Evolutionary conservation across 2,888 invertebrate species (phyloP).

Genomic region (Phyllotreta cruciferae): DNA sequence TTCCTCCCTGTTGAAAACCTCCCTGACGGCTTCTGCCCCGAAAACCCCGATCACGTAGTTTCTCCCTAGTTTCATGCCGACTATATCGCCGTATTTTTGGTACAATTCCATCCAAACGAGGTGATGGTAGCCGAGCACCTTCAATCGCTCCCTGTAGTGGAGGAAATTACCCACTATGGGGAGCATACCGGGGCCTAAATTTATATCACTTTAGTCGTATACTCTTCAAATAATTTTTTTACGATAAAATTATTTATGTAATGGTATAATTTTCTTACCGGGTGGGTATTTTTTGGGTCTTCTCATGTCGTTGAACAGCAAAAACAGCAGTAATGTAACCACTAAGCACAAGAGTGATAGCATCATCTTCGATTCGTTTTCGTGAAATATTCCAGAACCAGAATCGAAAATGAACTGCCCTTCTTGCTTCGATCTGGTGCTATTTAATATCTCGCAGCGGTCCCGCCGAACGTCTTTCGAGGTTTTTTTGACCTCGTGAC

Average conservation of each 20-base stretch:
- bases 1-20: constrained; percentile 68
- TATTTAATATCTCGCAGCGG: constrained; percentile 32
- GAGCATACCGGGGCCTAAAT: constrained; percentile 64
- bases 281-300: constrained; percentile 64
- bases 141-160: constrained; percentile 54
- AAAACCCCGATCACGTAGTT: constrained; percentile 69
- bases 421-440: constrained; percentile 22
- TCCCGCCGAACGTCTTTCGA: not conserved
- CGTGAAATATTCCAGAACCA: constrained; percentile 21
- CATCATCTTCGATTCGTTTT: constrained; percentile 34
- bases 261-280: constrained; percentile 56
- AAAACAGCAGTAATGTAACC: constrained; percentile 34
- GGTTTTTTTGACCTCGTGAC: constrained; percentile 33
- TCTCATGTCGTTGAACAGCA: constrained; percentile 47
- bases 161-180: constrained; percentile 65
- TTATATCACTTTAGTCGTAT: too few relatives aligned
- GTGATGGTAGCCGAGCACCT: constrained; percentile 63
- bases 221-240: too few relatives aligned
- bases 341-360: constrained; percentile 42
- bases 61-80: constrained; percentile 71
- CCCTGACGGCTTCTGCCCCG: constrained; percentile 68
- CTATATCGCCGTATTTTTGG: constrained; percentile 67
- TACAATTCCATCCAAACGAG: constrained; percentile 68
- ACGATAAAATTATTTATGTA: not conserved
- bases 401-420: constrained; percentile 36